A percentile compares a stretch with the other conserved stretches of the same genome.
phyloP scores from a whole-genome alignment of 2,797 vertebrate genomes.

The Peromyscus nudipes region DNA sequence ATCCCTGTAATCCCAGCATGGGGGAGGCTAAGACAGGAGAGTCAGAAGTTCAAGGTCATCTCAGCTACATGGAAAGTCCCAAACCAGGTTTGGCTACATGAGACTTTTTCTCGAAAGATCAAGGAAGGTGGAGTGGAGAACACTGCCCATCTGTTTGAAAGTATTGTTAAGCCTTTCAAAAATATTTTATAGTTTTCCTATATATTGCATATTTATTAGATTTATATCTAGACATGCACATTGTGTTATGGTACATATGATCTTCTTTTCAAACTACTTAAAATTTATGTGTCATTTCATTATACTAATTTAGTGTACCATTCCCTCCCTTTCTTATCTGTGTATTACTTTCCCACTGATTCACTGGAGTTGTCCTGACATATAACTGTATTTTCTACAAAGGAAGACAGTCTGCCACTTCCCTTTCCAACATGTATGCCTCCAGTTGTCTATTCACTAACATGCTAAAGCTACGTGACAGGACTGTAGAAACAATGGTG shows the following conservation, averaged over 20 bases:
- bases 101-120: neutral
- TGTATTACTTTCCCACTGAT: neutral
- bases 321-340: neutral
- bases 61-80: neutral
- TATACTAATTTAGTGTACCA: neutral
- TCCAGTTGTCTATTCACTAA: neutral
- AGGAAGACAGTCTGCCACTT: neutral
- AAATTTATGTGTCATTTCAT: neutral
- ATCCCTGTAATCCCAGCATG: neutral
- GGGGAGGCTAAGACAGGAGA: neutral
- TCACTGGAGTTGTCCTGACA: neutral
- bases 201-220: slow-evolving; percentile 16
- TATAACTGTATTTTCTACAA: slow-evolving; percentile 22
- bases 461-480: neutral
- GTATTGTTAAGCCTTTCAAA: slow-evolving; percentile 47
- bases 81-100: neutral
- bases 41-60: neutral
- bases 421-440: neutral
- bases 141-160: slow-evolving; percentile 10
- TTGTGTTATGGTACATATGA: neutral
- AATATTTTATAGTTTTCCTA: neutral
- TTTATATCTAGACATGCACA: neutral
- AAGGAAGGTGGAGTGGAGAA: neutral
- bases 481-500: neutral
- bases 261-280: slow-evolving; percentile 48